Conservation (phyloP, 2,797 vertebrate genomes). For the Rhabdophis nuchalis region DNA sequence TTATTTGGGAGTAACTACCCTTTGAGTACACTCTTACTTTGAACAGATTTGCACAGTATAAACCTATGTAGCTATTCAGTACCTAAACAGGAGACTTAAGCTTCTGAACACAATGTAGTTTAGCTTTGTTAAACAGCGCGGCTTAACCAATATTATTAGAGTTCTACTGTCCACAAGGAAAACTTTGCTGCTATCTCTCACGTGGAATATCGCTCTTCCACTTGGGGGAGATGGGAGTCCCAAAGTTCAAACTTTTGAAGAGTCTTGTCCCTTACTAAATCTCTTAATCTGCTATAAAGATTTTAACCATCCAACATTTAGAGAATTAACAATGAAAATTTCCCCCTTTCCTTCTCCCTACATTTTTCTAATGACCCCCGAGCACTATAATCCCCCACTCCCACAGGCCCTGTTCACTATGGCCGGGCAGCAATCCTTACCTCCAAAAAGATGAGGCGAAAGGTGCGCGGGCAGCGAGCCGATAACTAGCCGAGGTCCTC, state of each 20-base stretch:
- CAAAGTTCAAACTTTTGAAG: not conserved
- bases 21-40: not conserved
- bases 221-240: not conserved
- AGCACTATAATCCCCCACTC: not conserved
- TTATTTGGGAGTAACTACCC: not conserved
- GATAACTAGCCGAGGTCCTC: constrained; percentile 82
- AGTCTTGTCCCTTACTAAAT: not conserved
- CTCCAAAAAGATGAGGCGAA: constrained; percentile 90
- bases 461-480: constrained; percentile 90
- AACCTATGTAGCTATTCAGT: not conserved
- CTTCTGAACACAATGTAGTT: not conserved
- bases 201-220: not conserved
- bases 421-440: constrained; percentile 62
- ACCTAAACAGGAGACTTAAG: not conserved
- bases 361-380: not conserved
- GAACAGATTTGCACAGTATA: not conserved
- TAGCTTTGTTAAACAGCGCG: not conserved
- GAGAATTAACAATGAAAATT: not conserved
- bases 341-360: too few species aligned
- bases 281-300: not conserved
- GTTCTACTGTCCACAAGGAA: not conserved
- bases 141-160: not conserved
- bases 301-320: not conserved
- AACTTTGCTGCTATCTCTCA: not conserved
- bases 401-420: not conserved